Conservation (phyloP, 2,113 vertebrate species). For the Urocolius indicus region DNA sequence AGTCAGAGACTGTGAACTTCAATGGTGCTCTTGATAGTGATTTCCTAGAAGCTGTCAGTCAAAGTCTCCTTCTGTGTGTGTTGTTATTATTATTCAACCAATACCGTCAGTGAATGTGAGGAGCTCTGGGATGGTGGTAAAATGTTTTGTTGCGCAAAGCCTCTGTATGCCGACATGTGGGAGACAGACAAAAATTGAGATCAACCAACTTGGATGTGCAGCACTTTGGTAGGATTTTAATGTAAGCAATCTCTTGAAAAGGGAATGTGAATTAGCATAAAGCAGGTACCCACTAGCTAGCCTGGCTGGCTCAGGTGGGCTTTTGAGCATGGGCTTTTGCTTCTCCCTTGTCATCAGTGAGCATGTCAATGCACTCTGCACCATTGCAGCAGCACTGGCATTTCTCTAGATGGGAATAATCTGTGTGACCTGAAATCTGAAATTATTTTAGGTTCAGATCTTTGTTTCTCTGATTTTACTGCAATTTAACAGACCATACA, state of each 20-base stretch:
- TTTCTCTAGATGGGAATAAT: background rate
- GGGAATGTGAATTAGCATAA: background rate
- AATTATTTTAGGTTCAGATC: background rate
- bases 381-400: rapidly evolving
- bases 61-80: background rate
- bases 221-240: background rate
- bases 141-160: background rate
- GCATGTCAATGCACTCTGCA: rapidly evolving
- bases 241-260: background rate
- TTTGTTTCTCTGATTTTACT: background rate
- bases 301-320: background rate
- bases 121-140: background rate
- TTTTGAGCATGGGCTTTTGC: background rate
- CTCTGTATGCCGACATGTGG: rapidly evolving
- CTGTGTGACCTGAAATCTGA: background rate
- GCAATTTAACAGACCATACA: background rate
- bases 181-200: background rate
- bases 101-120: background rate
- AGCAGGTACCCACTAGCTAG: background rate
- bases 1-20: background rate
- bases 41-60: background rate
- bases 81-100: background rate
- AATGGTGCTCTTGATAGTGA: background rate
- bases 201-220: background rate
- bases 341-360: rapidly evolving